A percentile compares a stretch with the other conserved stretches of the same genome.
These are phyloP conservation scores for Vimba vimba DNA, from an alignment of 2,113 vertebrate species.

Conservation along the genomic window DNA sequence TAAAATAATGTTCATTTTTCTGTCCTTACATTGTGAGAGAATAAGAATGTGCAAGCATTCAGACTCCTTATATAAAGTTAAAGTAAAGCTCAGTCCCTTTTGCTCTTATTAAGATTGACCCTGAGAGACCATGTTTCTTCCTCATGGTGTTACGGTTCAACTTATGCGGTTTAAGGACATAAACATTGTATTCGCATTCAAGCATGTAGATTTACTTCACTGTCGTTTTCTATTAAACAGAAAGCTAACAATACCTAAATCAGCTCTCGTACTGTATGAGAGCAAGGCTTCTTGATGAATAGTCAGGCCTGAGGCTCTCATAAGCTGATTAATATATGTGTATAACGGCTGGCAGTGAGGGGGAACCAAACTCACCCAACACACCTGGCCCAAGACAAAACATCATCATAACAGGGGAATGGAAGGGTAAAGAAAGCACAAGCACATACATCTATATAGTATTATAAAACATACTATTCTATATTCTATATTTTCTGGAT, in stretches of 20 bases:
- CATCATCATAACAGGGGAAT: slow-evolving; percentile 52
- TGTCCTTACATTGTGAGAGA: background rate
- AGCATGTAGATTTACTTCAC: slow-evolving; percentile 55
- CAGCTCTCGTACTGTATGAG: slow-evolving; percentile 24
- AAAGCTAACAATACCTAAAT: slow-evolving; percentile 57
- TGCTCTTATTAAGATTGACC: slow-evolving; percentile 50
- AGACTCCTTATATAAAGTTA: background rate
- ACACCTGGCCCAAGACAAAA: slow-evolving; percentile 65
- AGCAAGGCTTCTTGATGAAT: slow-evolving; percentile 60
- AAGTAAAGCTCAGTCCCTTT: slow-evolving; percentile 34
- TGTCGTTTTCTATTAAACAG: slow-evolving; percentile 56
- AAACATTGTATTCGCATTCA: slow-evolving; percentile 53
- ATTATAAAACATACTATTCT: too few species aligned
- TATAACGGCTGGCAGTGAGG: slow-evolving; percentile 60
- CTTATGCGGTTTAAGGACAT: slow-evolving; percentile 47
- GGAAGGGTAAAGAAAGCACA: slow-evolving; percentile 48
- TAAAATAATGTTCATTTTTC: background rate
- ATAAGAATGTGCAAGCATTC: background rate
- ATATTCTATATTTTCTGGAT: background rate
- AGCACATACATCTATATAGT: background rate
- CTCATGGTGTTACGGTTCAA: slow-evolving; percentile 48
- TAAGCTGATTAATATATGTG: slow-evolving; percentile 66
- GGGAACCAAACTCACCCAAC: slow-evolving; percentile 55
- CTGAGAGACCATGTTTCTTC: slow-evolving; percentile 45
- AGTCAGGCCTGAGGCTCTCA: slow-evolving; percentile 50